These are phyloP conservation scores for Patiria pectinifera DNA, from an alignment of 53 echinoderm and acorn worm genomes.

Conservation along the genomic window DNA sequence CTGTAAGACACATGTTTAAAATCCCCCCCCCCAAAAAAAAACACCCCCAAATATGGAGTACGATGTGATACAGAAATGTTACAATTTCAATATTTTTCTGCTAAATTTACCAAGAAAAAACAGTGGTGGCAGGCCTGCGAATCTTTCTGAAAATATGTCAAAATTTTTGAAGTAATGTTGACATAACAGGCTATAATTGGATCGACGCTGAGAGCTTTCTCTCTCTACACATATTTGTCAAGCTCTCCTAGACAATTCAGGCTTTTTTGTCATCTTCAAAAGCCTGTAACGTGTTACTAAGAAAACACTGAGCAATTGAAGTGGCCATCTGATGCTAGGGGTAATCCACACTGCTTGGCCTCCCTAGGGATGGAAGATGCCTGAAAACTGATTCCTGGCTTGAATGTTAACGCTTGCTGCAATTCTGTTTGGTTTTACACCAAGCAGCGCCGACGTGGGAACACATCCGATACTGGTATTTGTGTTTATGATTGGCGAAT, in stretches of 20 bases:
- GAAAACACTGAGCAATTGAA: conserved; percentile 20
- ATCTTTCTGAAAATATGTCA: neutral
- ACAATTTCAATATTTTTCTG: neutral
- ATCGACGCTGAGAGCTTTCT: neutral
- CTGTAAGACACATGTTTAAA: neutral
- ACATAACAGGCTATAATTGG: neutral
- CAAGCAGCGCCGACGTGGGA: neutral
- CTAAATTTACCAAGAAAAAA: neutral
- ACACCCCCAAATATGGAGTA: neutral
- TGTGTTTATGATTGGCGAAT: conserved; percentile 23
- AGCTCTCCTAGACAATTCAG: neutral
- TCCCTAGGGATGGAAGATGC: neutral
- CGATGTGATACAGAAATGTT: neutral
- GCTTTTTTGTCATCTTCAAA: neutral
- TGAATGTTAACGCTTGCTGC: conserved; percentile 13
- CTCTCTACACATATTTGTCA: neutral
- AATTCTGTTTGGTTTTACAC: neutral
- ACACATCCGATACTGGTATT: conserved; percentile 19
- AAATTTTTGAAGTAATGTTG: neutral
- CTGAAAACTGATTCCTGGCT: neutral
- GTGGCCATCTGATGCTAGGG: neutral
- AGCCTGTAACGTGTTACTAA: conserved; percentile 28
- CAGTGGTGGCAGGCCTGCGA: neutral
- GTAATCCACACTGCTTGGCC: conserved; percentile 34
- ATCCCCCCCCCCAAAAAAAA: neutral